Evolutionary conservation across 35 echinoderm and acorn worm species (phyloP), one percentile per base, ranked within the genome.

Genomic region (Ophiothrix spiculata): DNA sequence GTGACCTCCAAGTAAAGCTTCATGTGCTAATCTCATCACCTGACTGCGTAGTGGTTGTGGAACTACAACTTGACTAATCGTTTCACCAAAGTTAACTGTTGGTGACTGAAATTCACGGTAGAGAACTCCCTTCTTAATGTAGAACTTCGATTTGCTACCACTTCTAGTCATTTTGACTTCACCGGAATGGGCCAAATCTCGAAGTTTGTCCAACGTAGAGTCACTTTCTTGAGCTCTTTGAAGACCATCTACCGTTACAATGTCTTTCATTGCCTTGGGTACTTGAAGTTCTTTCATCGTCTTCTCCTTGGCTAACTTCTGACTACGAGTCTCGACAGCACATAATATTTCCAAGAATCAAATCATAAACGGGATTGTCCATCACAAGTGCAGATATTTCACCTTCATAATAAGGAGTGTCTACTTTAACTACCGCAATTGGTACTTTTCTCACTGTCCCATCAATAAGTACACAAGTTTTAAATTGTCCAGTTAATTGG

Each of bases 301-400:
- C 21, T 78, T 87, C 13, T 31, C 74, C 32, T 85, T 49, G 23
- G 60, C 63, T 35, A 74, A 63, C 29, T 60, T 84, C 80, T 74
- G 64, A 38, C 21, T 10, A 46, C 56, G 77, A 34, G 36, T 88
- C 40, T 81, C 78, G 31, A 83, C 56, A 56, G 35, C 31, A 19
- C 54, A 29, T 37, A 37, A 93, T 49, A 32, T 93, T 93, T 6
- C 91, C 91, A 28, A 94, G 25, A 37, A 90, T 77, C 37, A 94
- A 79, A 86, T 94, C 92, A 81, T 94, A 90, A 6, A 94, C 38
- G 38, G 91, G 91, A 40, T n/a, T 87, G 12, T 77, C 16, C 86
- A 93, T 85, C 35, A 80, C 63, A 36, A 93, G 31, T 28, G 86
- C 91, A 8, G 88, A 13, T 1, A 84, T 38, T 33, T 31, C 39